A percentile compares a stretch with the other conserved stretches of the same genome.
phyloP scores from a whole-genome alignment of 2,113 vertebrate species.

The Rhodinocichla rosea region DNA sequence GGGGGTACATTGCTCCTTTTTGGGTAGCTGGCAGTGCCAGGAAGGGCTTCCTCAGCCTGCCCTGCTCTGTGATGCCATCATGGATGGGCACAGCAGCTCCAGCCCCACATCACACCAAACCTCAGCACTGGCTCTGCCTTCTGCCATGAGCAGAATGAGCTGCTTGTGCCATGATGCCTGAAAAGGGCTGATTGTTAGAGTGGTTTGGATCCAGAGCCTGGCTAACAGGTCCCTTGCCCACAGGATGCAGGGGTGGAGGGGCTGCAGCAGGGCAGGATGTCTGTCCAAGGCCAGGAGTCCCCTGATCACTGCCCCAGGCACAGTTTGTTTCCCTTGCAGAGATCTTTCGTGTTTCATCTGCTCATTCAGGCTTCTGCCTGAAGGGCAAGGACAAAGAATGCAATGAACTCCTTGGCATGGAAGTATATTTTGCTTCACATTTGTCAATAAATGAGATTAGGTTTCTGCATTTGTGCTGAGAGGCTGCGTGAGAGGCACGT shows the following conservation, averaged over 20 bases:
- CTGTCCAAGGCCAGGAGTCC: neutral
- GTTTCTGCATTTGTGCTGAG: constrained; percentile 45
- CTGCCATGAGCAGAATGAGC: neutral
- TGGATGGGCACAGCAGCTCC: neutral
- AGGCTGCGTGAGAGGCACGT: neutral
- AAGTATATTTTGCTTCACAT: constrained; percentile 50
- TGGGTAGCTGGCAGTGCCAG: neutral
- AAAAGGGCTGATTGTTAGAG: neutral
- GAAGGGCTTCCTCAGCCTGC: neutral
- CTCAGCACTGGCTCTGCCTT: neutral
- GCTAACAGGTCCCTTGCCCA: neutral
- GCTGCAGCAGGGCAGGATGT: neutral
- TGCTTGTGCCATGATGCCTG: neutral
- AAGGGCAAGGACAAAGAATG: constrained; percentile 54
- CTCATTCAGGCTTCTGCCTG: constrained; percentile 33
- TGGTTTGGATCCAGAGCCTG: neutral
- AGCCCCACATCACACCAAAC: neutral
- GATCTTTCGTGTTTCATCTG: neutral
- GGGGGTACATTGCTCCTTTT: neutral
- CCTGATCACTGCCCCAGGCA: neutral
- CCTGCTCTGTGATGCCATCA: fast-evolving
- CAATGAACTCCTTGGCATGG: constrained; percentile 41
- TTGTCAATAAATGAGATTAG: constrained; percentile 59
- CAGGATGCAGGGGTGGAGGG: neutral
- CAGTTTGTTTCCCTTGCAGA: neutral